A percentile compares a stretch with the other conserved stretches of the same genome.
Evolutionary conservation across 2,797 vertebrate species (phyloP).

Genomic region (Anguilla megastoma): DNA sequence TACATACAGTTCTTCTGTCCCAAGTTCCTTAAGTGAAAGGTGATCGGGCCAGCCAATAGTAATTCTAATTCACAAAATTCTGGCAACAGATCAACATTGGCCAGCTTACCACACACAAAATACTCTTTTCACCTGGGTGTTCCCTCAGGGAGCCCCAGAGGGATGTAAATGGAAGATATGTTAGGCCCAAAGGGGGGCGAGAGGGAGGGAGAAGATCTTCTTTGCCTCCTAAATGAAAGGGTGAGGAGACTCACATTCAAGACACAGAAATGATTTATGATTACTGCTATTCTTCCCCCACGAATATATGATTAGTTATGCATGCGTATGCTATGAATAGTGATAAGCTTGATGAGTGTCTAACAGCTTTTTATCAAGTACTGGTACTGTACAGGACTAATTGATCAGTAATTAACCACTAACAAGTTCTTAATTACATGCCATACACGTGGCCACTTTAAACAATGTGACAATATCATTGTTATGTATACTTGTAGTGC

Average conservation of each 20-base stretch:
- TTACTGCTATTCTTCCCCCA: not conserved
- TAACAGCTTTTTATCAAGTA: not conserved
- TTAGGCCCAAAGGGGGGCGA: not conserved
- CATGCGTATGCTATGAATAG: not conserved
- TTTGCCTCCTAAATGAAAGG: not conserved
- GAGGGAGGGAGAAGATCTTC: not conserved
- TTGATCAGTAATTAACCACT: conserved; percentile 1
- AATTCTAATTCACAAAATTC: not conserved
- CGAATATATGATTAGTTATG: not conserved
- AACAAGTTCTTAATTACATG: not conserved
- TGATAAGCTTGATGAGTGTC: not conserved
- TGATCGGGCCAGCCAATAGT: not conserved
- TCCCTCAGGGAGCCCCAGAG: not conserved
- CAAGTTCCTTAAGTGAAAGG: not conserved
- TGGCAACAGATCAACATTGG: not conserved
- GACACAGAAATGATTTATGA: not conserved
- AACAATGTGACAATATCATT: not conserved
- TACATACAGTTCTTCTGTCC: too few relatives aligned
- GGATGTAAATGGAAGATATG: not conserved
- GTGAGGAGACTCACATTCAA: not conserved
- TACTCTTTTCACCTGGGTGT: not conserved
- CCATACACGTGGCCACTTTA: not conserved
- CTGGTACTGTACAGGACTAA: not conserved
- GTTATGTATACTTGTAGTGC: not conserved
- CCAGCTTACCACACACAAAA: not conserved